Percentiles rank a stretch among this genome's conserved stretches.
These are phyloP conservation scores for Neuroterus valhalla DNA, from an alignment of 1,140 invertebrate genomes.

Conservation along the genomic window DNA sequence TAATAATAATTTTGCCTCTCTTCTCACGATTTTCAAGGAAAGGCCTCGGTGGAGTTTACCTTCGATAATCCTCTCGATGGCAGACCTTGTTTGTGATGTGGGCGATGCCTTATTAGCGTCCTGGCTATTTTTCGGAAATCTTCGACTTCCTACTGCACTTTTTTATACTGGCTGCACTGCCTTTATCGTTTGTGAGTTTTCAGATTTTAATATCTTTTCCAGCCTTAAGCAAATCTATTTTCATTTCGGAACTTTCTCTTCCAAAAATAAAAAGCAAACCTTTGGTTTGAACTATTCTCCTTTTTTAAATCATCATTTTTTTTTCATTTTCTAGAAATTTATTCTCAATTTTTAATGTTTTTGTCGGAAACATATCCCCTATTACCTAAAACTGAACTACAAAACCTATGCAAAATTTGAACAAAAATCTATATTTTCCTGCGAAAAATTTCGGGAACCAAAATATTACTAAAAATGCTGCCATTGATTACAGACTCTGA, in stretches of 20 bases:
- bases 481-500: background rate
- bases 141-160: slow-evolving; percentile 45
- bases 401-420: no score
- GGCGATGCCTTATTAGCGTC: slow-evolving; percentile 49
- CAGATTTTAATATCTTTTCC: background rate
- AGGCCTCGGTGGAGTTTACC: slow-evolving; percentile 59
- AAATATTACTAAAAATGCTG: no score
- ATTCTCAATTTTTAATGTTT: no score
- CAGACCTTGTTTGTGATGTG: slow-evolving; percentile 53
- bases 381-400: no score
- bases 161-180: slow-evolving; percentile 42
- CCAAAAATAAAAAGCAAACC: no score
- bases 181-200: slow-evolving; percentile 52
- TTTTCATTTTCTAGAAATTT: no score
- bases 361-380: no score
- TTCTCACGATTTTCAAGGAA: slow-evolving; percentile 39
- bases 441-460: no score
- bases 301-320: no score
- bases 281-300: no score
- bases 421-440: no score
- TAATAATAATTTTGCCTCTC: background rate
- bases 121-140: slow-evolving; percentile 55
- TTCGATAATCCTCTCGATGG: slow-evolving; percentile 52
- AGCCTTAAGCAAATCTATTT: background rate
- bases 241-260: no score